Percentiles rank a stretch among this genome's conserved stretches.
These are phyloP conservation scores for Popillia japonica DNA, from an alignment of 1,140 invertebrate genomes.

Conservation along the genomic window DNA sequence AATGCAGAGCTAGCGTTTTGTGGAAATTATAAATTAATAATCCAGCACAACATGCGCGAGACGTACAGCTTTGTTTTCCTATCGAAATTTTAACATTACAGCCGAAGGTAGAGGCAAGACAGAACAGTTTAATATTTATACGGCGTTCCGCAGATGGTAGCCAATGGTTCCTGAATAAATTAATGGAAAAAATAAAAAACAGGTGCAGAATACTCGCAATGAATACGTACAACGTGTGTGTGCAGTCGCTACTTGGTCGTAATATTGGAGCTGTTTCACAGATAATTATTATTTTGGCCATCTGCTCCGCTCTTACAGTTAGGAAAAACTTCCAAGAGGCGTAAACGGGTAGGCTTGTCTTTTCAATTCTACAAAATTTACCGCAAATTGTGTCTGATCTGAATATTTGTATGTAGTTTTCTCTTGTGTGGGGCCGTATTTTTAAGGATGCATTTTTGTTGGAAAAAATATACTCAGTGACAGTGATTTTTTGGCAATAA, in stretches of 20 bases:
- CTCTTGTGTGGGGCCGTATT: no score
- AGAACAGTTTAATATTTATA: slow-evolving; percentile 15
- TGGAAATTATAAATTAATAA: neutral
- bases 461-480: no score
- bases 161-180: slow-evolving; percentile 25
- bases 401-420: no score
- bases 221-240: neutral
- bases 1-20: no score
- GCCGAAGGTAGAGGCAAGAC: neutral
- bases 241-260: neutral
- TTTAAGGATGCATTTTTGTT: no score
- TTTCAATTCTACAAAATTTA: no score
- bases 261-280: neutral
- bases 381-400: no score
- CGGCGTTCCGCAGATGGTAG: neutral
- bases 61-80: neutral
- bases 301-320: slow-evolving; percentile 9
- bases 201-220: slow-evolving; percentile 3
- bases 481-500: no score
- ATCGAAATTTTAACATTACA: neutral
- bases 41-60: neutral
- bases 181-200: slow-evolving; percentile 27
- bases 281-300: slow-evolving; percentile 15
- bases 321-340: neutral
- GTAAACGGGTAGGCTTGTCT: neutral